Base-by-base conservation (phyloP, 2,888 invertebrate genomes). In the Ctena decussata region DNA sequence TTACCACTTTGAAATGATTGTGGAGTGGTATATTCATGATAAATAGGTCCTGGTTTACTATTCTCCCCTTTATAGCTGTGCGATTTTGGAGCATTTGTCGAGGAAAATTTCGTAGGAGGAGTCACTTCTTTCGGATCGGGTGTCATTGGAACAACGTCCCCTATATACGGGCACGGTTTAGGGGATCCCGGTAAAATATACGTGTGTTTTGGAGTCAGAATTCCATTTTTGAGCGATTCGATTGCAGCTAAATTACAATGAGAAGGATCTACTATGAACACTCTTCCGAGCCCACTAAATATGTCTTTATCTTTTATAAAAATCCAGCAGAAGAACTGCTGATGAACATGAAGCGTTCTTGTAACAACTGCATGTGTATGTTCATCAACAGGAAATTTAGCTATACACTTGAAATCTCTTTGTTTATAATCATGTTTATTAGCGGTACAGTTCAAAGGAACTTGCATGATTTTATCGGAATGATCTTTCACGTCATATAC, bases 251-350 rank as follows among this genome's bases (percentile, higher is more conserved):
- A 80, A 53, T 84, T 80, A 60, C 89, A 89, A 57, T 82, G 46
- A 3, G 89, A 69, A 15, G 89, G 78, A 24, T 89, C 84, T 15
- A 84, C 49, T 18, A 89, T 70, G 44, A 86, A 86, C 21, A 89
- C 77, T 3, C 74, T 80, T 15, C 82, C 84, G 8, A 15, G 30
- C 35, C 76, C 80, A n/a, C 77, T 90, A 69, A 88, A 87, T n/a
- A 88, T 87, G 2, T 91, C 84, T 21, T 84, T 85, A 21, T 89
- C 87, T 11, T 78, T 78, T 0, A 90, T 86, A 82, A 93, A 92
- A 39, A 92, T 87, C 92, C 93, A 93, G 69, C 91, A 92, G 12
- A 91, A 65, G 78, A 90, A 92, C 82, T 92, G 90, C 65, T 89
- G 80, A 35, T 77, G 82, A 8, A 46, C 46, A 37, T 87, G 89